These are phyloP conservation scores for Merodon equestris DNA, from an alignment of 2,888 invertebrate genomes.

Conservation along the genomic window DNA sequence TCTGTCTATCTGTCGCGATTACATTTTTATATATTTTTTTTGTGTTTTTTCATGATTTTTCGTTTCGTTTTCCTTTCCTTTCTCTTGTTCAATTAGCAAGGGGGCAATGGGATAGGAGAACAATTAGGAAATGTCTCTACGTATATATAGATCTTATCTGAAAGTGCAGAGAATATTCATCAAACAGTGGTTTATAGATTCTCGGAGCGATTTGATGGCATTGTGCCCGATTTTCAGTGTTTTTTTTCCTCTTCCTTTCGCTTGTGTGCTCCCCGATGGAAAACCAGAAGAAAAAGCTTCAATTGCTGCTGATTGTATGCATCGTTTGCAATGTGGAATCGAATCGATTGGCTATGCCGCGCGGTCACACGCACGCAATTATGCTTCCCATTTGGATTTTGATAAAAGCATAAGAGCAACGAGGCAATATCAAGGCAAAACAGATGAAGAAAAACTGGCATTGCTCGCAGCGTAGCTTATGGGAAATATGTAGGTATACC, in stretches of 20 bases:
- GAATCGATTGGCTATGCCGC: conserved; percentile 47
- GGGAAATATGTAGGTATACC: background rate
- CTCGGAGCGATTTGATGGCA: conserved; percentile 5
- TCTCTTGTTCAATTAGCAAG: background rate
- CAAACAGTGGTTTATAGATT: conserved; percentile 1
- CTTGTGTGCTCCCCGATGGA: background rate
- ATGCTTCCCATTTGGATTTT: conserved; percentile 42
- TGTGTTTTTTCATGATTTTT: no score
- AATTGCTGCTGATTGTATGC: conserved; percentile 46
- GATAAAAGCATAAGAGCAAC: conserved; percentile 10
- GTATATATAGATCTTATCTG: no score
- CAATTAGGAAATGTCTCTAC: no score
- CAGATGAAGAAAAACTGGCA: no score
- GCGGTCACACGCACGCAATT: conserved; percentile 62
- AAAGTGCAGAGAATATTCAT: background rate
- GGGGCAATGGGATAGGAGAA: no score
- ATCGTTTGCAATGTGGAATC: conserved; percentile 44
- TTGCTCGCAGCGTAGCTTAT: no score
- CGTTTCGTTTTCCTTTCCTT: no score
- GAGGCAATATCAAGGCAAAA: background rate
- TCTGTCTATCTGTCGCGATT: conserved; percentile 14
- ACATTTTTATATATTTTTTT: conserved; percentile 22
- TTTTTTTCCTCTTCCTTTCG: no score
- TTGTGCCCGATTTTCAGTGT: conserved; percentile 14
- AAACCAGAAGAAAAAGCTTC: conserved; percentile 9